Conservation (phyloP, 1,140 invertebrate genomes). For the Aphelinus certus region DNA sequence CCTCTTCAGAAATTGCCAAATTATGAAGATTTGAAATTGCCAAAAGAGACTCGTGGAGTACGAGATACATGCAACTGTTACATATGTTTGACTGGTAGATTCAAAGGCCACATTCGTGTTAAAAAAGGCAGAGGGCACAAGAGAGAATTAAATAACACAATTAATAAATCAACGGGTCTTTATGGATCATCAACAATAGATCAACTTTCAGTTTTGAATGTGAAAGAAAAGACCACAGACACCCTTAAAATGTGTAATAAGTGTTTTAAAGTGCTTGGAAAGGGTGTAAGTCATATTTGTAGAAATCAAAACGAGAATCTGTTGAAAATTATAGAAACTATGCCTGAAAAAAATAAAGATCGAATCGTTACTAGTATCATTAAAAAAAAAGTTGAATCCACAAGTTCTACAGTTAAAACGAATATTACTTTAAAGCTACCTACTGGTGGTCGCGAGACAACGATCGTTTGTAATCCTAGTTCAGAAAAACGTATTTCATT, state of each 20-base stretch:
- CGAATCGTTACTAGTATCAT: constrained; percentile 20
- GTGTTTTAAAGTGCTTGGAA: constrained; percentile 23
- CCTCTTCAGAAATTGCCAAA: neutral
- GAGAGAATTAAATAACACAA: neutral
- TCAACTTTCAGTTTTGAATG: neutral
- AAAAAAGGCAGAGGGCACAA: neutral
- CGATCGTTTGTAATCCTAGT: neutral
- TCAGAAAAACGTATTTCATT: constrained; percentile 10
- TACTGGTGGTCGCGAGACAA: constrained; percentile 15
- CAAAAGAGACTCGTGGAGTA: neutral
- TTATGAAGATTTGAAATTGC: neutral
- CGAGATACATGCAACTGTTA: constrained; percentile 1
- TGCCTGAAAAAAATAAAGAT: constrained; percentile 27
- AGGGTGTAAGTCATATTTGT: constrained; percentile 11
- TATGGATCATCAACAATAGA: neutral
- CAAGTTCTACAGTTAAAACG: neutral
- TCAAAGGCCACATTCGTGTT: neutral
- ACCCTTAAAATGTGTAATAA: neutral
- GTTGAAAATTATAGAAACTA: constrained; percentile 7
- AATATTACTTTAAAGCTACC: constrained; percentile 10
- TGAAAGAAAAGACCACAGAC: neutral
- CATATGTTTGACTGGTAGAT: constrained; percentile 7
- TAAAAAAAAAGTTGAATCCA: constrained; percentile 12
- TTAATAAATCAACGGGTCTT: neutral
- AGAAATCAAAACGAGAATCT: constrained; percentile 11